Percentiles rank a stretch among this genome's conserved stretches.
Conservation (phyloP, 2,888 invertebrate genomes). For the Meta bourneti region DNA sequence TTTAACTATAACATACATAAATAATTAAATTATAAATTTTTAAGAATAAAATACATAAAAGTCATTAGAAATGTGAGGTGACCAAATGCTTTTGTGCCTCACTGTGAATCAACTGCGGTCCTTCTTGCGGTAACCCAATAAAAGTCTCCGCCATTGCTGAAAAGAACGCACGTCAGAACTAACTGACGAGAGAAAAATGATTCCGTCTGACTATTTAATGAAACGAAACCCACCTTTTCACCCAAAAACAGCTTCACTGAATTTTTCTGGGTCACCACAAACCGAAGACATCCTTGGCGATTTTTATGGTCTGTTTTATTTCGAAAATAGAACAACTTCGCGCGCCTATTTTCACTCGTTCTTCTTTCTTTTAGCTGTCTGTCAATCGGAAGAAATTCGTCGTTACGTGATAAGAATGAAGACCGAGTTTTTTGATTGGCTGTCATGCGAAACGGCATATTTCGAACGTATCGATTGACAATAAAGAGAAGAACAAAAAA, state of each 20-base stretch:
- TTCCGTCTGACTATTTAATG: constrained; percentile 1
- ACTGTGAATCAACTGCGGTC: too few relatives aligned
- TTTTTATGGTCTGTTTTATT: constrained; percentile 57
- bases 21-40: too few relatives aligned
- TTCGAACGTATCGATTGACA: background rate
- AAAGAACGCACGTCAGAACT: too few relatives aligned
- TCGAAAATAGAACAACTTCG: constrained; percentile 43
- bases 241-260: constrained; percentile 33
- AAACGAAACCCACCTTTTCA: constrained; percentile 32
- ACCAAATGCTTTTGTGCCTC: too few relatives aligned
- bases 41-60: too few relatives aligned
- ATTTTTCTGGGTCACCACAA: constrained; percentile 38
- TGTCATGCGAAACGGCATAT: constrained; percentile 22
- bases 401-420: constrained; percentile 16
- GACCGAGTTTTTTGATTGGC: constrained; percentile 14
- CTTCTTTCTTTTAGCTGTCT: background rate
- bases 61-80: too few relatives aligned
- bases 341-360: constrained; percentile 44
- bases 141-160: too few relatives aligned
- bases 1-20: too few relatives aligned
- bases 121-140: too few relatives aligned
- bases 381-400: background rate
- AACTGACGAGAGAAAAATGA: background rate
- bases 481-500: background rate
- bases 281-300: constrained; percentile 8